These are phyloP conservation scores for Onychorhynchus coronatus DNA, from an alignment of 2,113 vertebrate species.

Conservation along the genomic window DNA sequence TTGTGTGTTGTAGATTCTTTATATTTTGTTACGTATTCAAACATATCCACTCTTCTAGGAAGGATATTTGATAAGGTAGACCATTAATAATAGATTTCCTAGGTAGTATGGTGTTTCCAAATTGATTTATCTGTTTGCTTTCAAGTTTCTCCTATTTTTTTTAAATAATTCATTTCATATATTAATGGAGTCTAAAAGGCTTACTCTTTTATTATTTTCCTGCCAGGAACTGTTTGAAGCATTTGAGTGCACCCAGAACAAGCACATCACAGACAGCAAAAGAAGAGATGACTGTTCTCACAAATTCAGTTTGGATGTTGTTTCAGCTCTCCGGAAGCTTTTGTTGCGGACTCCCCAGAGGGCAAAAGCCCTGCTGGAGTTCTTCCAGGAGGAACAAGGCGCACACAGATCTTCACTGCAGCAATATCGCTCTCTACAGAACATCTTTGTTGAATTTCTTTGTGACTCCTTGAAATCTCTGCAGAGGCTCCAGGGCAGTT, in stretches of 20 bases:
- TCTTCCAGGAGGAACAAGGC: conserved; percentile 72
- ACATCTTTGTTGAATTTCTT: conserved; percentile 81
- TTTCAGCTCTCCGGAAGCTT: conserved; percentile 78
- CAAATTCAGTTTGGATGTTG: conserved; percentile 69
- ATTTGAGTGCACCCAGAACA: conserved; percentile 68
- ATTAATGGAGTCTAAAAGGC: background rate
- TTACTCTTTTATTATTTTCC: background rate
- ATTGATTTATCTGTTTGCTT: background rate
- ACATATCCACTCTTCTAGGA: background rate
- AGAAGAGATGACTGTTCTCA: conserved; percentile 36
- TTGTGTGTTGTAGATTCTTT: background rate
- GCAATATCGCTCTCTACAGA: conserved; percentile 68
- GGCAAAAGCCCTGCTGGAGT: conserved; percentile 79
- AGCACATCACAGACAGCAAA: background rate
- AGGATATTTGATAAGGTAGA: background rate
- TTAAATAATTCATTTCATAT: background rate
- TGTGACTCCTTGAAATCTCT: conserved; percentile 68
- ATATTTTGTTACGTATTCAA: background rate
- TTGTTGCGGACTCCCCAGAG: conserved; percentile 77
- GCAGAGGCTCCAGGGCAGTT: conserved; percentile 46
- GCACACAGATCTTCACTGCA: background rate
- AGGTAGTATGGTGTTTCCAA: background rate
- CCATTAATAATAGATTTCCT: background rate
- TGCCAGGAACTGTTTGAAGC: conserved; percentile 83
- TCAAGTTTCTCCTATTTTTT: background rate